phyloP scores from a whole-genome alignment of 2,797 vertebrate species.

The Florisuga fusca region DNA sequence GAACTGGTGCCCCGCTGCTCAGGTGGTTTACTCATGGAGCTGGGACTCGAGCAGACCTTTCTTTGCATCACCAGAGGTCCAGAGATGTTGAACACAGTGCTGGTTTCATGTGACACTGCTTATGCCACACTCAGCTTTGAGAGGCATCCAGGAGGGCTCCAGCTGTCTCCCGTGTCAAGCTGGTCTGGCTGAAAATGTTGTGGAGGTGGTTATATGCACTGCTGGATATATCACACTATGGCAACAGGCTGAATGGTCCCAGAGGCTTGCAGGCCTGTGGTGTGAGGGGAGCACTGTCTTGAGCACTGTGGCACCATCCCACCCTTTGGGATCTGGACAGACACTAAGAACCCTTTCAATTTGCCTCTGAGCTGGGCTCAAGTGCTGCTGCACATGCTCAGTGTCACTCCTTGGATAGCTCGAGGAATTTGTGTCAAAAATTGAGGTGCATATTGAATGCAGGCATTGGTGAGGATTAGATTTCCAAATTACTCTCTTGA shows the following conservation, averaged over 20 bases:
- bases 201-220: neutral
- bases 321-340: neutral
- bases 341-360: neutral
- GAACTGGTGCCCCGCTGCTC: fast-evolving
- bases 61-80: neutral
- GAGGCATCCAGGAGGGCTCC: fast-evolving
- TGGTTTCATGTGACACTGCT: fast-evolving
- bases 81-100: fast-evolving
- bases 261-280: neutral
- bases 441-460: neutral
- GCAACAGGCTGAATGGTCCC: fast-evolving
- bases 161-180: neutral
- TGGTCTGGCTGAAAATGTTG: neutral
- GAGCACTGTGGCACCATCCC: fast-evolving
- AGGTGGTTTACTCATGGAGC: neutral
- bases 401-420: neutral
- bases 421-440: neutral
- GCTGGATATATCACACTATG: neutral
- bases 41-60: neutral
- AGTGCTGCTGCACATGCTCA: neutral
- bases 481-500: neutral
- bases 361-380: neutral
- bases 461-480: neutral
- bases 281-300: neutral
- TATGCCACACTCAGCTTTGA: fast-evolving